Conservation (phyloP, 1,140 invertebrate species). For the Nebria ingens region DNA sequence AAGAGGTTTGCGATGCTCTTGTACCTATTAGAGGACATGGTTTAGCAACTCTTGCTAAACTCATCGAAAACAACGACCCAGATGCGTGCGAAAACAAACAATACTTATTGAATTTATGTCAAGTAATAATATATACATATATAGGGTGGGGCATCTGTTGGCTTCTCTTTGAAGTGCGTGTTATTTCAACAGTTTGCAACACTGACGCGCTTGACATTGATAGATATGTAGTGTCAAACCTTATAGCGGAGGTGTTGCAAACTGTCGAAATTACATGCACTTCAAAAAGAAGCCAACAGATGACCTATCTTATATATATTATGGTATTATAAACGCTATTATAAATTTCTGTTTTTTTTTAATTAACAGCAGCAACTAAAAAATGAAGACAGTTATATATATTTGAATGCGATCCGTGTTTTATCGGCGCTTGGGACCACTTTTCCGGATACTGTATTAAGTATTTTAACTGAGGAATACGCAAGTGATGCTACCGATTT, state of each 20-base stretch:
- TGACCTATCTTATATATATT: constrained; percentile 20
- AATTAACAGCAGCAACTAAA: constrained; percentile 54
- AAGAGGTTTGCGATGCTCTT: constrained; percentile 58
- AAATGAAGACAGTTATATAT: constrained; percentile 74
- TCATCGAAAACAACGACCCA: constrained; percentile 55
- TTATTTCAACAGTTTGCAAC: too few relatives aligned
- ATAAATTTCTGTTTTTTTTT: constrained; percentile 16
- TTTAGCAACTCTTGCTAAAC: constrained; percentile 56
- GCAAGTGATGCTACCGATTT: constrained; percentile 19
- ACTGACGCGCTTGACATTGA: too few relatives aligned
- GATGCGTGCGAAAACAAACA: constrained; percentile 53
- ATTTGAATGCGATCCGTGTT: constrained; percentile 67
- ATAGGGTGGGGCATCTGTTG: too few relatives aligned
- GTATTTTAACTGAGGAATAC: constrained; percentile 43
- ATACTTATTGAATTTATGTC: constrained; percentile 57
- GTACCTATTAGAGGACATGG: constrained; percentile 74
- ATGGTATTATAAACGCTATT: constrained; percentile 14
- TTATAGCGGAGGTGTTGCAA: too few relatives aligned
- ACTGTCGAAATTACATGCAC: too few relatives aligned
- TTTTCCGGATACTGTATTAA: constrained; percentile 57
- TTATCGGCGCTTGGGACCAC: constrained; percentile 52
- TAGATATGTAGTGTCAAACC: too few relatives aligned
- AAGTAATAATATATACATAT: too few relatives aligned
- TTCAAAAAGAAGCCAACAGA: too few relatives aligned
- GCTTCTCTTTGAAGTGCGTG: too few relatives aligned